Evolutionary conservation across 37 sponge, comb jelly and placozoan genomes (phyloP).

Genomic region (Aplysina aerophoba): DNA sequence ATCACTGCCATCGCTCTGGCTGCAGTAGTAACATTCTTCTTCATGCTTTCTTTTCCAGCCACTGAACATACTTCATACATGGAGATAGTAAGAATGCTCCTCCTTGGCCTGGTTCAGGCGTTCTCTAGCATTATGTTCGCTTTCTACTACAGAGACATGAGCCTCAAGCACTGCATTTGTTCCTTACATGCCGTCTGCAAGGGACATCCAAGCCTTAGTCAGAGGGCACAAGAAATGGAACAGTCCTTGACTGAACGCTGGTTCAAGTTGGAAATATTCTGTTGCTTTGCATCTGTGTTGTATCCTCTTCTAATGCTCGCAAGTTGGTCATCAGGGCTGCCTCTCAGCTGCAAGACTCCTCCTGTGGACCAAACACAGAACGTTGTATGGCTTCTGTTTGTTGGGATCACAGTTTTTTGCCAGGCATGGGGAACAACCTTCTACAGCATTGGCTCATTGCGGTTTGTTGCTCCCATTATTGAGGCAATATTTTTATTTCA

Average conservation of each 20-base stretch:
- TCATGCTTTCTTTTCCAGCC: neutral
- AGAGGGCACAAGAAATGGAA: neutral
- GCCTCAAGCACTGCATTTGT: neutral
- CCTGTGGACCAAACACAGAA: neutral
- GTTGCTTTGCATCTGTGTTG: neutral
- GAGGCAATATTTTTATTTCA: neutral
- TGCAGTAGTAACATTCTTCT: neutral
- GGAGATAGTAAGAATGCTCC: neutral
- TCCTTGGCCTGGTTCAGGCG: neutral
- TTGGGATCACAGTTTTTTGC: neutral
- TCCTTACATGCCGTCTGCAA: neutral
- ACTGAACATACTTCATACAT: neutral
- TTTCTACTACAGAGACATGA: constrained; percentile 18
- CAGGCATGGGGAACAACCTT: neutral
- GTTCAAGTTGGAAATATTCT: constrained; percentile 10
- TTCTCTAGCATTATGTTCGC: neutral
- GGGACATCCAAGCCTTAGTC: neutral
- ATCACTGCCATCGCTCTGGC: neutral
- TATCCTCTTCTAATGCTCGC: neutral
- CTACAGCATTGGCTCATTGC: neutral
- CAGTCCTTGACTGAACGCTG: constrained; percentile 7
- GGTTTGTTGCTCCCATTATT: neutral
- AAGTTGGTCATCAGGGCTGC: neutral
- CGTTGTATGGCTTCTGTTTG: neutral
- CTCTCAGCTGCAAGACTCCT: neutral